phyloP scores from a whole-genome alignment of 1,140 invertebrate species.

The Zaprionus nigranus region DNA sequence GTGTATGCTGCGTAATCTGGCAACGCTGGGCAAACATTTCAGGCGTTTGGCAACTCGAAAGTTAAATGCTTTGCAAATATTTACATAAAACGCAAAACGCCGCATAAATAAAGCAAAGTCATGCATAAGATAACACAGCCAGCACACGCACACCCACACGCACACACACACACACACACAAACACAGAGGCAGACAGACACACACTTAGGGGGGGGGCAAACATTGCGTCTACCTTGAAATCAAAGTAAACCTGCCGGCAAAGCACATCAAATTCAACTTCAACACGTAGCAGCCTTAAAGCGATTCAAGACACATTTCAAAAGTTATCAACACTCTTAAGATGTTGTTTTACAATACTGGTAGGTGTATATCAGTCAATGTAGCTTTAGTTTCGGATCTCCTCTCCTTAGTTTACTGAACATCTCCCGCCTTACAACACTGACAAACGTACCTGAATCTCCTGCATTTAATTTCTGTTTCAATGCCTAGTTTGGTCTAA shows the following conservation, averaged over 20 bases:
- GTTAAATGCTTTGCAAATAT: constrained; percentile 75
- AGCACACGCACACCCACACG: constrained; percentile 9
- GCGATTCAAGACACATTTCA: neutral
- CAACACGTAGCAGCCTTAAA: neutral
- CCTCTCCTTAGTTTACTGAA: too few relatives aligned
- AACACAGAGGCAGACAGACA: neutral
- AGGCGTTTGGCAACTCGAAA: constrained; percentile 33
- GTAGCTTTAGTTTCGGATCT: too few relatives aligned
- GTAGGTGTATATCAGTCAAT: too few relatives aligned
- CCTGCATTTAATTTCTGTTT: too few relatives aligned
- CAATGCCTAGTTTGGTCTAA: too few relatives aligned
- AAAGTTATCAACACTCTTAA: neutral
- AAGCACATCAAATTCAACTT: neutral
- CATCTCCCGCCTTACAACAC: neutral
- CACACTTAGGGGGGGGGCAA: neutral
- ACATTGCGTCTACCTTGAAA: constrained; percentile 6
- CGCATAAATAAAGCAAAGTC: constrained; percentile 69
- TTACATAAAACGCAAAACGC: constrained; percentile 58
- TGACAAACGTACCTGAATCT: neutral
- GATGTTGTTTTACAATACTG: neutral
- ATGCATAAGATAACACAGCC: constrained; percentile 57
- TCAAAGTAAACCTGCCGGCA: neutral
- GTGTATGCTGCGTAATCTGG: constrained; percentile 19
- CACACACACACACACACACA: constrained; percentile 10
- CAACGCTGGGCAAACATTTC: constrained; percentile 28